Conservation (phyloP, 1,140 invertebrate genomes). For the Hylaeus anthracinus region DNA sequence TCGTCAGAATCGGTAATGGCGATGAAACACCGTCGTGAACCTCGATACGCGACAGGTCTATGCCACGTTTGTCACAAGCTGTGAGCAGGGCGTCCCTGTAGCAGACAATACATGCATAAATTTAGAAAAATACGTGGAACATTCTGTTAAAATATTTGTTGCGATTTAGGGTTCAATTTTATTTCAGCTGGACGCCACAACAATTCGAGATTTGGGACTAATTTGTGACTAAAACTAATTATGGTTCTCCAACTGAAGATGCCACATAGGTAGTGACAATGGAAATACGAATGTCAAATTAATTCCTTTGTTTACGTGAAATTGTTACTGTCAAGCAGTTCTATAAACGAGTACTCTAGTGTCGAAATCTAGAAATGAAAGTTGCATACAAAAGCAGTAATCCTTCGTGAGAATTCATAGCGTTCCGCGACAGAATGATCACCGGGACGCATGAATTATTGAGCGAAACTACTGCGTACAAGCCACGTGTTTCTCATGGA, state of each 20-base stretch:
- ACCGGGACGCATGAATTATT: neutral
- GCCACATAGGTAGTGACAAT: no score
- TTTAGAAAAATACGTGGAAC: neutral
- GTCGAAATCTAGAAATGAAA: no score
- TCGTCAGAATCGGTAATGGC: conserved; percentile 82
- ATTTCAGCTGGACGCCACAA: neutral
- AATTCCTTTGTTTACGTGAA: no score
- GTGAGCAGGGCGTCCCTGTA: conserved; percentile 81
- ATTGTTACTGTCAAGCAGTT: no score
- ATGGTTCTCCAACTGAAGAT: no score
- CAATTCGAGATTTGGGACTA: no score
- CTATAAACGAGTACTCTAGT: no score
- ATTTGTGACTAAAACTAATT: no score
- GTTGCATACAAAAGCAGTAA: neutral
- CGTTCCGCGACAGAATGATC: neutral
- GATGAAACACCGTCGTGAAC: conserved; percentile 85
- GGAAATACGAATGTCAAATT: no score
- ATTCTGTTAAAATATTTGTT: no score
- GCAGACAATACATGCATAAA: conserved; percentile 2
- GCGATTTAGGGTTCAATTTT: no score
- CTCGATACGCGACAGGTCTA: conserved; percentile 84
- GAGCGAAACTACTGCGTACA: neutral
- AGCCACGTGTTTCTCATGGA: neutral
- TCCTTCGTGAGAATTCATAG: neutral
- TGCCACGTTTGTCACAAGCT: conserved; percentile 82